phyloP scores from a whole-genome alignment of 2,797 vertebrate genomes.

The Thalassophryne amazonica region DNA sequence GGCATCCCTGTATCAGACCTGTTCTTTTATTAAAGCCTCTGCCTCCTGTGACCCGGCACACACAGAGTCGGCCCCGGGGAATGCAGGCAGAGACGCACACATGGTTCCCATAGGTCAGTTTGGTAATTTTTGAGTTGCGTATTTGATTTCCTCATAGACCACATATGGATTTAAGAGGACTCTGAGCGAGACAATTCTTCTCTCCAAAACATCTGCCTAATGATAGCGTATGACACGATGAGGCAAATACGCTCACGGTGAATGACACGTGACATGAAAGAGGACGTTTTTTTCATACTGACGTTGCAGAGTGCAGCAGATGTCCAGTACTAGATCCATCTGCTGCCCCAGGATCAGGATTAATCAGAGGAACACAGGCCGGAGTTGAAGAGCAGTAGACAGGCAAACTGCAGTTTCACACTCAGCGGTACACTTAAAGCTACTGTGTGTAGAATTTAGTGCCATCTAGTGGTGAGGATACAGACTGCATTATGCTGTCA shows the following conservation, averaged over 20 bases:
- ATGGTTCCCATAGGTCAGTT: conserved; percentile 72
- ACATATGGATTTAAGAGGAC: conserved; percentile 63
- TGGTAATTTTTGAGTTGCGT: conserved; percentile 64
- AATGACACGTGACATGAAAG: conserved; percentile 60
- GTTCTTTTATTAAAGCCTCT: conserved; percentile 71
- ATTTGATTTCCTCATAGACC: conserved; percentile 61
- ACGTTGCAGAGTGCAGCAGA: conserved; percentile 45
- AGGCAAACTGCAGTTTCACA: background rate
- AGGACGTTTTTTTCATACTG: no score
- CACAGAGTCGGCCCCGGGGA: conserved; percentile 56
- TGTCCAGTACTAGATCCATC: conserved; percentile 26
- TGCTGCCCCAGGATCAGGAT: conserved; percentile 10
- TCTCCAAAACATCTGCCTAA: conserved; percentile 69
- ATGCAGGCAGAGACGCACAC: conserved; percentile 55
- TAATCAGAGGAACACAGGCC: background rate
- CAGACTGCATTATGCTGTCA: no score
- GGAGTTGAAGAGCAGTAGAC: background rate
- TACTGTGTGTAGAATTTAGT: no score
- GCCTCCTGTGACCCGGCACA: conserved; percentile 66
- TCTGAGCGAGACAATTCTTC: conserved; percentile 51
- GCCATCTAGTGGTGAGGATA: no score
- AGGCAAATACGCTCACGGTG: conserved; percentile 21
- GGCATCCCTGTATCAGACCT: conserved; percentile 68
- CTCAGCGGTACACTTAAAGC: background rate
- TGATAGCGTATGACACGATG: conserved; percentile 54